Evolutionary conservation across 1,140 invertebrate genomes (phyloP), one percentile per base, ranked within the genome.

Genomic region (Hyphantria cunea): DNA sequence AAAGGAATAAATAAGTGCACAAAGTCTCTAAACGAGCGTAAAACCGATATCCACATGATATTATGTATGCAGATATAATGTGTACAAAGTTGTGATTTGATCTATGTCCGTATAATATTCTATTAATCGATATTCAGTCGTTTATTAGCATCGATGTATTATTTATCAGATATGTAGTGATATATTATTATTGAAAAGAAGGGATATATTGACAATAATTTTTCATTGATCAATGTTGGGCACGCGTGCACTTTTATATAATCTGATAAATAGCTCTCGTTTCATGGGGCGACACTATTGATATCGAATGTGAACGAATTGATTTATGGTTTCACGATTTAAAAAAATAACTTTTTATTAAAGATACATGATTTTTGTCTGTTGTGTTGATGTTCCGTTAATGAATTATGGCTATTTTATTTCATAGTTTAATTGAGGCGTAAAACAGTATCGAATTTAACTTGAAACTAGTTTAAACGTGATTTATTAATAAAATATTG

Each of bases 101-200:
- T 75, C 64, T 76, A 85, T 84, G 70, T 55, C 70, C 64, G 69
- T 84, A 84, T 85, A 76, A 88, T 86, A 75, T 83, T 85, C 77
- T 78, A 83, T 82, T 79, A 85, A 77, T 64, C 68, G 68, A 81
- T 81, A 79, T 76, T 77, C 68, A 70, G 56, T 39, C 72, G 62
- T 70, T 60, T 80, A 77, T 58, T 77, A 47, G 59, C 42, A 53
- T 62, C 50, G 42, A 53, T 62, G 44, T 44, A 52, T 52, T 54
- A 61, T 61, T 33, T 66, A 60, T 60, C 13, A 32, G 48, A 59
- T 37, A n/a, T n/a, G n/a, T n/a, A 69, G 14, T 60, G 47, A 85
- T 87, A 77, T 69, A 87, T 90, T 83, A 84, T 80, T 71, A 58
- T 58, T 68, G 53, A 45, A 73, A 71, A 82, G 64, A 80, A 80